Base-by-base conservation (phyloP, 2,888 invertebrate species). In the Ctenicera cuprea region DNA sequence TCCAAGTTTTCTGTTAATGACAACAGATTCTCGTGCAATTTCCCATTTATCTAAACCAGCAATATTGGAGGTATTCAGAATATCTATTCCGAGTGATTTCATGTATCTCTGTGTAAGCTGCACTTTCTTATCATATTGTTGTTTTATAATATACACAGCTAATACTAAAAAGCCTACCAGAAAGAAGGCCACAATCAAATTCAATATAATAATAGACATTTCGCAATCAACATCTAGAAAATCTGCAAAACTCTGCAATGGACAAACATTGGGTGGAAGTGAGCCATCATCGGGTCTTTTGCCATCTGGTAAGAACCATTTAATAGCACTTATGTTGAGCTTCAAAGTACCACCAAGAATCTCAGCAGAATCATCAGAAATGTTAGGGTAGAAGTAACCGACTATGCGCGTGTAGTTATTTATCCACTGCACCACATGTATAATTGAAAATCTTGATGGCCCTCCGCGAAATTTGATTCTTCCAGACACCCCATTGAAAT, bases 21-120 rank as follows among this genome's bases (percentile, higher is more conserved):
- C 95, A 30, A 97, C 94, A 67, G 92, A 90, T 80, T 95, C 94
- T 66, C 96, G 90, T 0, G 94, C 91, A 59, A 97, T 90, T 86
- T 97, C 97, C 95, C 96, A 97, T 82, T 94, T 94, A 85, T 96
- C 96, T 41, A 95, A 87, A 12, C 90, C 90, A 0, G 83, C 81
- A 80, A 88, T 85, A 79, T 89, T 86, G 82, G 86, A 74, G 83
- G 84, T 68, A 77, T 86, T 78, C 20, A 91, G 85, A 30, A 93
- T 87, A 82, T 92, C 90, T 18, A 93, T 86, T 0, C 94, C 94
- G 22, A 94, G 88, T 61, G 92, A 92, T 82, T 91, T 90, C 91
- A 95, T 93, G 73, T 93, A 91, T 76, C 90, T 90, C 80, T 90
- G 90, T 0, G 93, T 92, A 26, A 88, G 87, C 73, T 90, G 88